These are phyloP conservation scores for Watsonalla cultraria DNA, from an alignment of 2,888 invertebrate genomes.

Conservation along the genomic window DNA sequence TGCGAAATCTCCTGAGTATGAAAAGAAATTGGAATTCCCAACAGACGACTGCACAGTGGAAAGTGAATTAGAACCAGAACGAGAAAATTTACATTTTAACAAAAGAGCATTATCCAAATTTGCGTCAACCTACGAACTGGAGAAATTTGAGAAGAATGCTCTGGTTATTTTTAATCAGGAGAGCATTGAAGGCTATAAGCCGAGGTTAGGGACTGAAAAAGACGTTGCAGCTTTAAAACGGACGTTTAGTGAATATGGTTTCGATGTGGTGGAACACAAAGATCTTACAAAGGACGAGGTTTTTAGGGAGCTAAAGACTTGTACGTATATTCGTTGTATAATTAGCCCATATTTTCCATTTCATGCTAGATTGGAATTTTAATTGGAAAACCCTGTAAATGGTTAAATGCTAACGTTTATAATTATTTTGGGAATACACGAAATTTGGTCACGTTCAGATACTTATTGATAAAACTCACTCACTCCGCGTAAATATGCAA, in stretches of 20 bases:
- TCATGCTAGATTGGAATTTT: too few relatives aligned
- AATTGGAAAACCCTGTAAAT: too few relatives aligned
- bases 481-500: too few relatives aligned
- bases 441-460: too few relatives aligned
- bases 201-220: constrained; percentile 46
- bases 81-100: constrained; percentile 12
- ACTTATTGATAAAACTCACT: too few relatives aligned
- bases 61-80: background rate
- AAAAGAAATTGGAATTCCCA: background rate
- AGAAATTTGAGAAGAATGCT: constrained; percentile 54
- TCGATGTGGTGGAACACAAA: constrained; percentile 39
- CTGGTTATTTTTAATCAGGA: constrained; percentile 58
- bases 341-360: too few relatives aligned
- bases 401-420: too few relatives aligned
- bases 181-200: constrained; percentile 38
- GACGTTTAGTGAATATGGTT: constrained; percentile 48
- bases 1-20: background rate
- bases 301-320: constrained; percentile 36
- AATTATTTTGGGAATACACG: too few relatives aligned
- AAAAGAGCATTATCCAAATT: constrained; percentile 37
- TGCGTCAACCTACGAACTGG: constrained; percentile 51
- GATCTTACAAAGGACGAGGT: constrained; percentile 46
- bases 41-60: background rate
- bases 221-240: constrained; percentile 42
- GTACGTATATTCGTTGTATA: constrained; percentile 30